A percentile compares a stretch with the other conserved stretches of the same genome.
Evolutionary conservation across 2,797 vertebrate genomes (phyloP).

Genomic region (Enteromius paludinosus): DNA sequence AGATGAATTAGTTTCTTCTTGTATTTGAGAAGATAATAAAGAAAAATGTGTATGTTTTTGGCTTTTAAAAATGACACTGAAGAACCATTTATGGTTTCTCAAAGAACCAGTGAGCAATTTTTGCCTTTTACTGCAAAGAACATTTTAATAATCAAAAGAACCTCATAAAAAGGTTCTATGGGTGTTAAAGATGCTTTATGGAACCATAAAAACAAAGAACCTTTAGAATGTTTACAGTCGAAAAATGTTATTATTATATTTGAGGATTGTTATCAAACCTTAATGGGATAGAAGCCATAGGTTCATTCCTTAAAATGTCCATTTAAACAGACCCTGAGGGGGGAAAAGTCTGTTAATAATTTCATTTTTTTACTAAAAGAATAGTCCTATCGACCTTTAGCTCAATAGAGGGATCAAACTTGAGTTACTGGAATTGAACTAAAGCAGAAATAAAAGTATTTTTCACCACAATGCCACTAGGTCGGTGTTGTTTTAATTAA

Average conservation of each 20-base stretch:
- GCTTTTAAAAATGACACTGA: not conserved
- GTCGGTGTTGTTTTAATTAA: constrained; percentile 47
- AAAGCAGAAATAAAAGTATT: constrained; percentile 10
- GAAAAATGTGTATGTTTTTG: not conserved
- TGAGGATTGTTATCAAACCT: not conserved
- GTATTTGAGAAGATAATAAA: not conserved
- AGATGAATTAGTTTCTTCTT: not conserved
- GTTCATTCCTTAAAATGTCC: not conserved
- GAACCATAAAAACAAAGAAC: not conserved
- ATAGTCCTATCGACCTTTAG: constrained; percentile 12
- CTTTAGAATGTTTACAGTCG: not conserved
- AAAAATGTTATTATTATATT: not conserved
- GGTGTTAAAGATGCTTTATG: not conserved
- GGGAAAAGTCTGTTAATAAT: constrained; percentile 4
- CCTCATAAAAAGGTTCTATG: not conserved
- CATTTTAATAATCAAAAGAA: not conserved
- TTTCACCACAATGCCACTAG: not conserved
- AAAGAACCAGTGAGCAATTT: not conserved
- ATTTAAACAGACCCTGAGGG: not conserved
- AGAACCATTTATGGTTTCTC: not conserved
- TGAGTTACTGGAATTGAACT: constrained; percentile 21
- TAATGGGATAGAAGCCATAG: not conserved
- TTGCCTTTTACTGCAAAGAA: not conserved
- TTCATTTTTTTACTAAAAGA: not conserved
- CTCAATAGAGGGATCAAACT: constrained; percentile 15